Evolutionary conservation across 2,888 invertebrate species (phyloP).

Genomic region (Dasypogon diadema): DNA sequence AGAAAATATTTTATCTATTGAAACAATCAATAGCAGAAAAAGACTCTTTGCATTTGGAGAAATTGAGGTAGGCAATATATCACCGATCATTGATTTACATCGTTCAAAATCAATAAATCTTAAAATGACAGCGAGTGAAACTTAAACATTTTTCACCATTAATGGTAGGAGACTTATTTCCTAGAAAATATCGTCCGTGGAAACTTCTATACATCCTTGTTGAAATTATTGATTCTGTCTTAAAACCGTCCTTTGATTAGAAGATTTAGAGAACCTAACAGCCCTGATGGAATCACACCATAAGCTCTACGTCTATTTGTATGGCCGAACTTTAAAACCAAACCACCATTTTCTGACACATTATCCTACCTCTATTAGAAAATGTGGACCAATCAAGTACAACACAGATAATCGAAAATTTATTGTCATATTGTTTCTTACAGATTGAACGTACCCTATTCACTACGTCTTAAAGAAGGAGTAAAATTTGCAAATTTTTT

Average conservation of each 20-base stretch:
- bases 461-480: no score
- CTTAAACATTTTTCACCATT: slow-evolving; percentile 31
- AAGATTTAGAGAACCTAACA: not conserved
- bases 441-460: no score
- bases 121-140: slow-evolving; percentile 51
- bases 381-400: slow-evolving; percentile 35
- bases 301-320: slow-evolving; percentile 20
- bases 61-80: slow-evolving; percentile 51
- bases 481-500: no score
- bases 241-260: not conserved
- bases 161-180: slow-evolving; percentile 17
- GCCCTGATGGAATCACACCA: slow-evolving; percentile 8
- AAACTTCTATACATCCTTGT: not conserved
- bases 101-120: slow-evolving; percentile 48
- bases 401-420: not conserved
- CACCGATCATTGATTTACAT: slow-evolving; percentile 29
- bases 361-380: slow-evolving; percentile 11
- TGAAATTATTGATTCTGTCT: not conserved
- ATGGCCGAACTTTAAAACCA: slow-evolving; percentile 8
- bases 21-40: slow-evolving; percentile 52
- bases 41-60: slow-evolving; percentile 51
- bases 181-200: not conserved
- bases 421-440: not conserved
- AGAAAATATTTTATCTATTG: slow-evolving; percentile 49
- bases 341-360: slow-evolving; percentile 25